Percentiles rank a stretch among this genome's conserved stretches.
These are phyloP conservation scores for Oscheius sp. DNA, from an alignment of 2,888 invertebrate genomes.

Conservation along the genomic window DNA sequence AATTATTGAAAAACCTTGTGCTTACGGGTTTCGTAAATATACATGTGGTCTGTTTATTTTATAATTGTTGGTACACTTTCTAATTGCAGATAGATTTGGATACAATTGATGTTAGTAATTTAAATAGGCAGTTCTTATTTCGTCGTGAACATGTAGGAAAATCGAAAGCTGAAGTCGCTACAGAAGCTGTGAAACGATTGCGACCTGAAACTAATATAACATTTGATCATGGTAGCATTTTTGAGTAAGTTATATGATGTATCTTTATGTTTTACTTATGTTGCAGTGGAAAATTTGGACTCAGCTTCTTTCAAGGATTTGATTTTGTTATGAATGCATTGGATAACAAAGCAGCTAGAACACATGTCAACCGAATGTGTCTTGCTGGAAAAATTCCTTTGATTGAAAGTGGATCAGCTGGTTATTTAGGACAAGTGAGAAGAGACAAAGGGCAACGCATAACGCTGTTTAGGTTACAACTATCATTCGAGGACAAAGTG, in stretches of 20 bases:
- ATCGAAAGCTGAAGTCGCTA: slow-evolving; percentile 81
- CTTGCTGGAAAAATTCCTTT: slow-evolving; percentile 92
- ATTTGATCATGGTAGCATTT: slow-evolving; percentile 85
- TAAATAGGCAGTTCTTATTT: slow-evolving; percentile 98
- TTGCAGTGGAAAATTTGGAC: slow-evolving; percentile 79
- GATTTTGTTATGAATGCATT: slow-evolving; percentile 93
- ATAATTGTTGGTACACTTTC: neutral
- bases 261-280: neutral
- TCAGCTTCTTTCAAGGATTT: slow-evolving; percentile 91
- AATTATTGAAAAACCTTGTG: slow-evolving; percentile 95
- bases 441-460: too few relatives aligned
- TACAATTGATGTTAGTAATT: slow-evolving; percentile 98
- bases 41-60: slow-evolving; percentile 84
- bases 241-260: slow-evolving; percentile 40
- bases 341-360: slow-evolving; percentile 94
- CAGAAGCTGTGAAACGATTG: slow-evolving; percentile 61
- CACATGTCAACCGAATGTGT: slow-evolving; percentile 99
- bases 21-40: slow-evolving; percentile 91
- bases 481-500: slow-evolving; percentile 83
- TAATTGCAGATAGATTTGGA: slow-evolving; percentile 93
- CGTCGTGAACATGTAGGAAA: slow-evolving; percentile 97
- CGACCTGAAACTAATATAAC: slow-evolving; percentile 78
- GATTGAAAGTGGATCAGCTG: slow-evolving; percentile 96
- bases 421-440: slow-evolving; percentile 88
- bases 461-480: slow-evolving; percentile 47